These are phyloP conservation scores for Petroica traversi DNA, from an alignment of 2,113 vertebrate genomes.

Conservation along the genomic window DNA sequence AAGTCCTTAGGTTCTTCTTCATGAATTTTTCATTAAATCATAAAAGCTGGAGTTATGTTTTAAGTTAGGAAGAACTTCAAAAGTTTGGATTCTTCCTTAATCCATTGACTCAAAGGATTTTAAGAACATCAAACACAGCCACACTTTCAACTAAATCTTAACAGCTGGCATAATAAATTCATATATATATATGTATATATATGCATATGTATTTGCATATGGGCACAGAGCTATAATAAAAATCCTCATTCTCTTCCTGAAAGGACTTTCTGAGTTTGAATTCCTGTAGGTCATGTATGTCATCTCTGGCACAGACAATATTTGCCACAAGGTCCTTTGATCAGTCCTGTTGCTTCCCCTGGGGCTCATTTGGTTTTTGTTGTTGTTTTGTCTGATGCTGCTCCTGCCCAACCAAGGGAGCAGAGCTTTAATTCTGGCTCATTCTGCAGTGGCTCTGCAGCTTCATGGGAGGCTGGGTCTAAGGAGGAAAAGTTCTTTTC, in stretches of 20 bases:
- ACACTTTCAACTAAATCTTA: background rate
- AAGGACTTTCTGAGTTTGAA: background rate
- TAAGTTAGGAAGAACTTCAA: background rate
- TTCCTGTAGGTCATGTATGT: background rate
- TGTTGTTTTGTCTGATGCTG: background rate
- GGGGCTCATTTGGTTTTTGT: background rate
- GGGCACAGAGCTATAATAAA: background rate
- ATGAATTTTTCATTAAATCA: background rate
- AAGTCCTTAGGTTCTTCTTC: background rate
- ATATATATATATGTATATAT: background rate
- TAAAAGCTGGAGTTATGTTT: background rate
- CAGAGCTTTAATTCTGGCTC: background rate
- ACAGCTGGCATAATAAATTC: background rate
- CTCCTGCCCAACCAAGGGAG: background rate
- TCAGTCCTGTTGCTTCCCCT: background rate
- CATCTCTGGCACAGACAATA: background rate
- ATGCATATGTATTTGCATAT: background rate
- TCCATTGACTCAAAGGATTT: background rate
- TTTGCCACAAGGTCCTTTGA: background rate
- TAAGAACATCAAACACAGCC: slow-evolving; percentile 25
- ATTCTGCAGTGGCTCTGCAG: background rate
- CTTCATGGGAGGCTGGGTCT: background rate
- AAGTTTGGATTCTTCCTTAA: slow-evolving; percentile 12
- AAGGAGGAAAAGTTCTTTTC: background rate
- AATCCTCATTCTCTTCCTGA: background rate